Percentiles rank a stretch among this genome's conserved stretches.
phyloP scores from a whole-genome alignment of 2,888 invertebrate genomes.

The Elgonia sp. region DNA sequence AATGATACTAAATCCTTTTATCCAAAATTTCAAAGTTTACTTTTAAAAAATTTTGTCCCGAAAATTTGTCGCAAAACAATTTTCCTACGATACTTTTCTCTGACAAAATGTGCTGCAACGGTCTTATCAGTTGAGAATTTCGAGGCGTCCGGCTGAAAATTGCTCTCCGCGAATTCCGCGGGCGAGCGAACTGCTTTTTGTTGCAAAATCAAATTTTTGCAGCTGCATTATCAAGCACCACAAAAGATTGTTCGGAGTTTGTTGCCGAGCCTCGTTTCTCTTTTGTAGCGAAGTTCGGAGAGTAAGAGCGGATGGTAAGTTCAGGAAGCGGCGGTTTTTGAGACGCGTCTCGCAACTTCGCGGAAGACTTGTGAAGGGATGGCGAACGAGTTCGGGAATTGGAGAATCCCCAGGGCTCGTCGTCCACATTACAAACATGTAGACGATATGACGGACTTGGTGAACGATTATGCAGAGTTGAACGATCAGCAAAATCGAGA shows the following conservation, averaged over 20 bases:
- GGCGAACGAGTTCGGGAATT: conserved; percentile 78
- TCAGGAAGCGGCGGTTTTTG: conserved; percentile 76
- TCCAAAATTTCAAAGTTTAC: no score
- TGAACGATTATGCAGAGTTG: conserved; percentile 84
- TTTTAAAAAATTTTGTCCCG: no score
- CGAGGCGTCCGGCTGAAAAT: no score
- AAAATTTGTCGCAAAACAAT: no score
- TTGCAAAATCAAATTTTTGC: conserved; percentile 22
- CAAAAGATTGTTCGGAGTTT: conserved; percentile 69
- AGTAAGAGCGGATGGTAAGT: conserved; percentile 81
- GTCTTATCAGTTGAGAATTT: no score
- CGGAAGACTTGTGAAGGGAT: conserved; percentile 79
- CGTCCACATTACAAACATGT: conserved; percentile 86
- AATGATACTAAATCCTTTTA: no score
- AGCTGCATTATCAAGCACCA: conserved; percentile 84
- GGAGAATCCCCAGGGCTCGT: conserved; percentile 83
- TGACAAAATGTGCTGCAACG: no score
- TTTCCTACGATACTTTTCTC: no score
- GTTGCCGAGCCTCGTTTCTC: conserved; percentile 64
- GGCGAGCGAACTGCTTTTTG: no score
- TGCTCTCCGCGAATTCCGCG: no score
- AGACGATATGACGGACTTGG: conserved; percentile 86
- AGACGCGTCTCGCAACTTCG: conserved; percentile 78
- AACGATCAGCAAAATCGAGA: conserved; percentile 77
- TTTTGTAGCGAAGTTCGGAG: conserved; percentile 83